These are phyloP conservation scores for Anhinga rufa DNA, from an alignment of 2,113 vertebrate genomes.

Conservation along the genomic window DNA sequence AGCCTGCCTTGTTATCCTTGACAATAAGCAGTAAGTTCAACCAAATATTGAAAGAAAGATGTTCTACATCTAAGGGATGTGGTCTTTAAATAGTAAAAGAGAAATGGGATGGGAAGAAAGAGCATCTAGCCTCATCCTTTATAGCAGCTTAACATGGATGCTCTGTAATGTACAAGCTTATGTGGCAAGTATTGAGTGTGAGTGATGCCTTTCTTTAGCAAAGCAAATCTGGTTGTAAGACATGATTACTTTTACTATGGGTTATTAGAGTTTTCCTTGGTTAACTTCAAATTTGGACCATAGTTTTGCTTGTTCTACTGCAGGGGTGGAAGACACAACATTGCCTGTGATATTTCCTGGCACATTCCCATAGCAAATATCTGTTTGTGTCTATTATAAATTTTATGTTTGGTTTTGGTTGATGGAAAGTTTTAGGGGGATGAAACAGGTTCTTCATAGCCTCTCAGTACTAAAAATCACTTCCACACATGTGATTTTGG, in stretches of 20 bases:
- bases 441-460: background rate
- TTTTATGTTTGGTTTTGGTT: background rate
- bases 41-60: background rate
- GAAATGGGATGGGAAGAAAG: background rate
- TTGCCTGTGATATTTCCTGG: background rate
- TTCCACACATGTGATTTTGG: background rate
- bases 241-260: background rate
- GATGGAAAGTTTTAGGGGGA: background rate
- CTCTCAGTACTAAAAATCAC: background rate
- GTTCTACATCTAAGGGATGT: background rate
- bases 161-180: background rate
- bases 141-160: background rate
- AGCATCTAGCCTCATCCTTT: background rate
- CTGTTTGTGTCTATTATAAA: background rate
- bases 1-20: too few relatives aligned
- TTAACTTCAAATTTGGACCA: background rate
- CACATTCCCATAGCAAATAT: background rate
- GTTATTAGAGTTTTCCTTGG: background rate
- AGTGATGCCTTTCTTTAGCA: background rate
- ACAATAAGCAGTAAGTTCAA: background rate
- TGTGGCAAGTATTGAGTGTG: background rate
- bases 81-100: background rate
- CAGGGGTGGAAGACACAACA: background rate
- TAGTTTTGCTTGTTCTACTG: background rate
- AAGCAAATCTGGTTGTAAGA: background rate